Conservation (phyloP, 2,888 invertebrate species). For the Latheticus oryzae region DNA sequence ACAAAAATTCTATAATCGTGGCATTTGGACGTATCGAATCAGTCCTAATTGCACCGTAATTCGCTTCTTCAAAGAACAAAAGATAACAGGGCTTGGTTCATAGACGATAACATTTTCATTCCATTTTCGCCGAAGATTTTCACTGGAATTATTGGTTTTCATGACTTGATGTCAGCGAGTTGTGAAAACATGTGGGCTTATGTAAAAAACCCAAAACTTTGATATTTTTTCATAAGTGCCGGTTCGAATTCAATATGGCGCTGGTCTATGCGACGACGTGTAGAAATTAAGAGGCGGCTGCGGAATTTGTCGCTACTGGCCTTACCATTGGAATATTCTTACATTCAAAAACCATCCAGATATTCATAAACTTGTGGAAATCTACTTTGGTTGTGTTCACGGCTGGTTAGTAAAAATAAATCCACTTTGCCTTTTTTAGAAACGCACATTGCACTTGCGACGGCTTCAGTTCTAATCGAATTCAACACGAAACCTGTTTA, state of each 20-base stretch:
- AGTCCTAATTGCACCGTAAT: background rate
- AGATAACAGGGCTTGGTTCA: slow-evolving; percentile 22
- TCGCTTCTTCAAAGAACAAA: slow-evolving; percentile 8
- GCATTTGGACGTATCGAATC: background rate
- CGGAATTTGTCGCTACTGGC: slow-evolving; percentile 31
- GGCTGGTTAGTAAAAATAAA: slow-evolving; percentile 37
- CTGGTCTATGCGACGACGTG: slow-evolving; percentile 60
- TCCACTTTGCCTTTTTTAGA: slow-evolving; percentile 41
- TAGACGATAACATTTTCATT: too few relatives aligned
- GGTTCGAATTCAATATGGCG: slow-evolving; percentile 62
- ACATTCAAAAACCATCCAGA: too few relatives aligned
- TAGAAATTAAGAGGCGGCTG: slow-evolving; percentile 47
- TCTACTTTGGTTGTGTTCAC: too few relatives aligned
- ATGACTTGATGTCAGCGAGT: background rate
- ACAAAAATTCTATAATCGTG: background rate
- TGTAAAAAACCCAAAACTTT: slow-evolving; percentile 18
- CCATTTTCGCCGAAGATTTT: too few relatives aligned
- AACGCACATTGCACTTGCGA: slow-evolving; percentile 32
- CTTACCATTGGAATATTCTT: too few relatives aligned
- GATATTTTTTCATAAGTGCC: slow-evolving; percentile 44
- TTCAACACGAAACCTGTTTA: slow-evolving; percentile 38
- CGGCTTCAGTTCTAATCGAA: slow-evolving; percentile 28
- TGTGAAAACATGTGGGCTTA: slow-evolving; percentile 1
- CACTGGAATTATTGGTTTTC: too few relatives aligned
- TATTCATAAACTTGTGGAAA: too few relatives aligned